Evolutionary conservation across 2,888 invertebrate species (phyloP), one percentile per base, ranked within the genome.

Genomic region (Limulus polyphemus): DNA sequence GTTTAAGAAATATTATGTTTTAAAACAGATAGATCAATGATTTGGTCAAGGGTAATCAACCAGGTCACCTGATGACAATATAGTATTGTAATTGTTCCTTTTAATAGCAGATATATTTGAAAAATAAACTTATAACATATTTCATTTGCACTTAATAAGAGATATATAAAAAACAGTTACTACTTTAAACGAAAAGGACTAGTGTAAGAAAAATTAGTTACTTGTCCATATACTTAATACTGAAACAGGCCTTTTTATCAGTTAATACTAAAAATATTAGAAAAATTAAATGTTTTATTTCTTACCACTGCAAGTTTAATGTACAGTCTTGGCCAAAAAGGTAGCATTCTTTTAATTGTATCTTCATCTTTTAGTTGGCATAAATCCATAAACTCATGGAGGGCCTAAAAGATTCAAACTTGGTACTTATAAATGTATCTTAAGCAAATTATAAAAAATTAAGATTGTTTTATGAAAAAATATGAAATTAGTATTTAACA

Each of bases 291-390:
- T 49, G 17, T n/a, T n/a, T 51, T 49, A 50, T 57, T 16, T 59
- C 67, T 57, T 61, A 71, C 78, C 68, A 83, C 81, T 1, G 87
- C 83, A 49, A 94, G 77, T 67, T 81, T 81, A 67, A 81, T 83
- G 75, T 91, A 95, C 62, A 85, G 79, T 69, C 88, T 82, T 0
- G 89, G 85, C 94, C 94, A 95, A 72, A 84, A 83, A 0, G 88
- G 86, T 58, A 95, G 76, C 1, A 87, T 81, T 1, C 82, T 79
- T 73, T 85, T 86, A 0, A 90, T 80, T 50, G 81, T 80, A 3
- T 75, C 75, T n/a, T 85, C 83, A 64, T 85, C 83, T 12, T 84
- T 82, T 49, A 81, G 81, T 67, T 80, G 79, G 55, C 88, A 83
- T 12, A 90, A 75, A 14, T 83, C 83, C 47, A 81, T 80, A 72